Conservation (phyloP, 2,888 invertebrate genomes). For the Apamea anceps region DNA sequence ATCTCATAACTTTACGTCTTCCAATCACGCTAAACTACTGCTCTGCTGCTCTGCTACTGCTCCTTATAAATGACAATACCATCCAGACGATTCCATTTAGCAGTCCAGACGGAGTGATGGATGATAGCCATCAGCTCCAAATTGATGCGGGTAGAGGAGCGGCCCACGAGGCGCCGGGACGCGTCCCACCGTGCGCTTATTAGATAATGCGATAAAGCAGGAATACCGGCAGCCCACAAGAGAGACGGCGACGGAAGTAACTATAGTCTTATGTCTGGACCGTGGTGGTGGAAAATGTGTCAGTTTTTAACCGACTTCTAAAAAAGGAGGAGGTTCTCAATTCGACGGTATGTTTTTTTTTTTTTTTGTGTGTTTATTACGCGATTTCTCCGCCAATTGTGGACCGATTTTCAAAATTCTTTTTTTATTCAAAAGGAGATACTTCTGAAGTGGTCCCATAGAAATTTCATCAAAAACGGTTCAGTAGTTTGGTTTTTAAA, state of each 20-base stretch:
- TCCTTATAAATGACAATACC: not conserved
- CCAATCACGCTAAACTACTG: not conserved
- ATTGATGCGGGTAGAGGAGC: not conserved
- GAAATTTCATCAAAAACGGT: no score
- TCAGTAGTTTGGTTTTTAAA: no score
- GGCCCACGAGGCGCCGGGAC: constrained; percentile 4
- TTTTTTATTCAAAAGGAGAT: no score
- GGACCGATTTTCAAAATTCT: no score
- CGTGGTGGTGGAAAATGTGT: not conserved
- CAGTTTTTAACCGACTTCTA: no score
- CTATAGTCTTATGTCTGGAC: not conserved
- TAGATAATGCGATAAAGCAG: constrained; percentile 4
- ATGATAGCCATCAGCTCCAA: constrained; percentile 1
- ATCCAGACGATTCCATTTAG: not conserved
- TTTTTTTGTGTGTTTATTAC: no score
- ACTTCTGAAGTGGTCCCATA: no score
- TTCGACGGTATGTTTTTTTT: no score
- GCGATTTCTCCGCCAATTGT: no score
- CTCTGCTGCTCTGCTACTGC: no score
- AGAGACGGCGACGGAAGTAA: not conserved
- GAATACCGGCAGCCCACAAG: not conserved
- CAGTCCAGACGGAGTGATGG: not conserved
- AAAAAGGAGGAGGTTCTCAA: no score
- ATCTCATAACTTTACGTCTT: not conserved
- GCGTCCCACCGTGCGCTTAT: not conserved